phyloP scores from a whole-genome alignment of 2,888 invertebrate species.

The Acleris cristana region DNA sequence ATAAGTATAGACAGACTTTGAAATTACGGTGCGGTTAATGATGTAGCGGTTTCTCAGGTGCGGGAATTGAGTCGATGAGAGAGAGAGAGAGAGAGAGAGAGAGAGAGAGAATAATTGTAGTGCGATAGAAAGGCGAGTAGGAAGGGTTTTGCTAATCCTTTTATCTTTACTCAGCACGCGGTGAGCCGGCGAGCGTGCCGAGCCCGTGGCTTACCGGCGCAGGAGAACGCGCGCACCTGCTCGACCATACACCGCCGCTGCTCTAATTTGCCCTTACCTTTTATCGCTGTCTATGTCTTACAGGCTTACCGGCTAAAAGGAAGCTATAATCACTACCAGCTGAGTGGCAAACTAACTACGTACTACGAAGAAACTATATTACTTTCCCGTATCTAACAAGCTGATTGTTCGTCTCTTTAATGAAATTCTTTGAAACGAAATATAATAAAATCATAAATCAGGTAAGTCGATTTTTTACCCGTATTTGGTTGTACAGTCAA shows the following conservation, averaged over 20 bases:
- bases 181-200: constrained; percentile 53
- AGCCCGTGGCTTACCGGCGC: constrained; percentile 47
- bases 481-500: no score
- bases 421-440: not conserved
- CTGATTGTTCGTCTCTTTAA: not conserved
- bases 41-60: constrained; percentile 26
- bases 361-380: not conserved
- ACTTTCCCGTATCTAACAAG: not conserved
- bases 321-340: not conserved
- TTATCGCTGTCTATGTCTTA: constrained; percentile 37
- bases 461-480: no score
- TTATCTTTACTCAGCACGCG: constrained; percentile 74
- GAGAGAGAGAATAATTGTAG: constrained; percentile 23
- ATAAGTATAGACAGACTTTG: not conserved
- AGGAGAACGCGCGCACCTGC: constrained; percentile 57
- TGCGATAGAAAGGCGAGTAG: constrained; percentile 55
- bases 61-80: constrained; percentile 27
- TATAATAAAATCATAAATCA: no score
- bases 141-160: constrained; percentile 69
- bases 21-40: constrained; percentile 28
- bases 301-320: constrained; percentile 1
- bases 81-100: constrained; percentile 24
- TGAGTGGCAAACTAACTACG: not conserved
- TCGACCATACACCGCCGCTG: constrained; percentile 55
- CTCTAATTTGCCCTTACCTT: constrained; percentile 64